phyloP scores from a whole-genome alignment of 1,140 invertebrate genomes.

The Bradysia coprophila region DNA sequence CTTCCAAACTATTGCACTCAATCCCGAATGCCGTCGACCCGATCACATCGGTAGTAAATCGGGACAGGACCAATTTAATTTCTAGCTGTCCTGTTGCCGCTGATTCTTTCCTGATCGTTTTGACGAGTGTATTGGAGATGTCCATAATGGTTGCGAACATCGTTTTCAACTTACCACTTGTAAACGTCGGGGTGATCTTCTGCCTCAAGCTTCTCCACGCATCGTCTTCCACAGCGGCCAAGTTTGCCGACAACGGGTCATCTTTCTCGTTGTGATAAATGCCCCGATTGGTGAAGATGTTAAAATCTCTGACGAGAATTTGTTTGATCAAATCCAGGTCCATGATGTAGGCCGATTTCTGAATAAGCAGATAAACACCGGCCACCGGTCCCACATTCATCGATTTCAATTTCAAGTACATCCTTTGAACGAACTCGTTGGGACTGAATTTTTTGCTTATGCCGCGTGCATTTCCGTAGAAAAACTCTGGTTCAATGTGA shows the following conservation, averaged over 20 bases:
- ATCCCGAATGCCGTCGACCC: constrained; percentile 22
- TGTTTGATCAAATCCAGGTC: constrained; percentile 33
- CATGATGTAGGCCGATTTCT: constrained; percentile 24
- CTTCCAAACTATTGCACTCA: constrained; percentile 19
- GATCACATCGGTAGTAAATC: constrained; percentile 34
- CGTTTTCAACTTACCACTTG: constrained; percentile 29
- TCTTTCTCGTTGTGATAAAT: constrained; percentile 10
- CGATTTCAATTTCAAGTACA: neutral
- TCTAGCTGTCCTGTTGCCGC: constrained; percentile 16
- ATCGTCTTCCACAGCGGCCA: constrained; percentile 16
- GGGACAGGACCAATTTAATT: constrained; percentile 33
- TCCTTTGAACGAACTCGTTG: neutral
- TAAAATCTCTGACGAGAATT: constrained; percentile 31
- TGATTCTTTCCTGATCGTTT: constrained; percentile 4
- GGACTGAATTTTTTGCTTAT: neutral
- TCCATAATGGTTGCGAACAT: constrained; percentile 28
- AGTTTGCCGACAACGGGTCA: constrained; percentile 11
- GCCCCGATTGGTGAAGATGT: constrained; percentile 10
- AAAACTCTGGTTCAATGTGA: neutral
- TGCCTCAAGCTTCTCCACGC: constrained; percentile 31
- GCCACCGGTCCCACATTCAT: neutral
- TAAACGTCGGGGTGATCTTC: constrained; percentile 35
- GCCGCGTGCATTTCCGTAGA: neutral
- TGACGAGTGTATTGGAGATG: constrained; percentile 10
- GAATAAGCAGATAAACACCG: constrained; percentile 28